Percentiles rank a stretch among this genome's conserved stretches.
Conservation (phyloP, 2,888 invertebrate species). For the Habrosyne pyritoides region DNA sequence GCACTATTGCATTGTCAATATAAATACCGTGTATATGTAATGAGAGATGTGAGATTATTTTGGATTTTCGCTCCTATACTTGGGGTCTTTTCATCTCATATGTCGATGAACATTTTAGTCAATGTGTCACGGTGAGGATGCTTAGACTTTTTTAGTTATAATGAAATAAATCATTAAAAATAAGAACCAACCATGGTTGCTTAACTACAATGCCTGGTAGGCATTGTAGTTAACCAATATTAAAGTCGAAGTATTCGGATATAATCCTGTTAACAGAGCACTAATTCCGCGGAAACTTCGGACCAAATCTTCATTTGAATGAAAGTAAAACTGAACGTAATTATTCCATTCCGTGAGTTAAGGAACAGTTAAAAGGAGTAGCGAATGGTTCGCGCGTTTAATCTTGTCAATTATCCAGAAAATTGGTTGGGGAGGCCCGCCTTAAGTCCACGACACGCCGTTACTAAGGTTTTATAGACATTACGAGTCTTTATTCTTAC, state of each 20-base stretch:
- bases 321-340: constrained; percentile 57
- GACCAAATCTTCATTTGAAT: constrained; percentile 56
- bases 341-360: constrained; percentile 59
- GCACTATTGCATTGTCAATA: neutral
- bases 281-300: constrained; percentile 40
- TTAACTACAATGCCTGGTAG: neutral
- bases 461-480: constrained; percentile 39
- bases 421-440: constrained; percentile 48
- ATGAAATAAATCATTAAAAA: neutral
- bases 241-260: constrained; percentile 39
- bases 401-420: constrained; percentile 69
- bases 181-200: neutral
- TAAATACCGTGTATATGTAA: neutral
- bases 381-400: constrained; percentile 57
- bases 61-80: neutral
- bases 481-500: constrained; percentile 18
- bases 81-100: neutral
- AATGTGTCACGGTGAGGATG: too few relatives aligned
- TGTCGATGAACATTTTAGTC: neutral
- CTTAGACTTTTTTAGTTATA: too few relatives aligned
- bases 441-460: constrained; percentile 35
- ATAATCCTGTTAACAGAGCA: constrained; percentile 47
- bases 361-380: constrained; percentile 56
- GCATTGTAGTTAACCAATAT: constrained; percentile 23
- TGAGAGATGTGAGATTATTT: neutral